phyloP scores from a whole-genome alignment of 2,797 vertebrate species.

The Gymnoscopelus microlampas region DNA sequence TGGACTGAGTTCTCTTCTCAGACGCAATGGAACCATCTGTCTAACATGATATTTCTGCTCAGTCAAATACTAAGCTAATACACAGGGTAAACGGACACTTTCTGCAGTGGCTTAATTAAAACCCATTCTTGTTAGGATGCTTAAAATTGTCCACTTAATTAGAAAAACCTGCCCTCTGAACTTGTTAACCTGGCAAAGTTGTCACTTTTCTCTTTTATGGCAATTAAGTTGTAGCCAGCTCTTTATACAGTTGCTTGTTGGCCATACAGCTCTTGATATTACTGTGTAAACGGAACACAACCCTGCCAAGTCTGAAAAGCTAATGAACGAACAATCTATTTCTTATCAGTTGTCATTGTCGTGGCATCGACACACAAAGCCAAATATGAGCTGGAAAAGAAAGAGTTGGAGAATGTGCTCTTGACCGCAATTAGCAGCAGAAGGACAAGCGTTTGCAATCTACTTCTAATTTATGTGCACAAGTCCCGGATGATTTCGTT shows the following conservation, averaged over 20 bases:
- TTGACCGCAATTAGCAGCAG: conserved; percentile 41
- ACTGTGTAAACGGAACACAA: conserved; percentile 10
- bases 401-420: conserved; percentile 17
- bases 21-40: conserved; percentile 58
- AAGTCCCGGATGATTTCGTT: conserved; percentile 71
- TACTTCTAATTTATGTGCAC: conserved; percentile 67
- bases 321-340: conserved; percentile 33
- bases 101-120: conserved; percentile 60
- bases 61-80: conserved; percentile 53
- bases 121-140: conserved; percentile 34
- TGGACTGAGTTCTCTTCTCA: conserved; percentile 47
- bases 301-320: conserved; percentile 18
- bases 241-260: conserved; percentile 27
- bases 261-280: conserved; percentile 22
- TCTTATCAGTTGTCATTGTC: conserved; percentile 9
- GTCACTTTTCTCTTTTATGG: conserved; percentile 24
- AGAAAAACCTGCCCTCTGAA: conserved; percentile 33
- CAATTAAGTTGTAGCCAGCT: conserved; percentile 39
- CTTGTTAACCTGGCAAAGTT: conserved; percentile 41
- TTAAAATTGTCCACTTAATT: conserved; percentile 52
- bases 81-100: conserved; percentile 49
- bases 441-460: conserved; percentile 63
- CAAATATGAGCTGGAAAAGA: conserved; percentile 37
- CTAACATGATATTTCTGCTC: conserved; percentile 45
- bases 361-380: conserved; percentile 15